Evolutionary conservation across 2,888 invertebrate genomes (phyloP).

Genomic region (Mythimna ferrago): DNA sequence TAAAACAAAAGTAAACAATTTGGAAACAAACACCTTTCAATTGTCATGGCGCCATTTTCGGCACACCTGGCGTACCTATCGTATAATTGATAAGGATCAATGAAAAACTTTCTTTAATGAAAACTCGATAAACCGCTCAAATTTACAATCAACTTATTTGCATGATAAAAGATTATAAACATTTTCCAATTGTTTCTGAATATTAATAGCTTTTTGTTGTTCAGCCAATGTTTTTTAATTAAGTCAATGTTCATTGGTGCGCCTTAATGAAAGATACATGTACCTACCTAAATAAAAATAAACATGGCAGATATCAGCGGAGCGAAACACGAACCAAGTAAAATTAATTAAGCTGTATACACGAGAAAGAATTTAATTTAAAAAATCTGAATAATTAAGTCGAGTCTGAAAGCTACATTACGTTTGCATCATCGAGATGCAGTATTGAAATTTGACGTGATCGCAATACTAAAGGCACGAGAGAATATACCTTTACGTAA

Average conservation of each 20-base stretch:
- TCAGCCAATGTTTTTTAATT: slow-evolving; percentile 34
- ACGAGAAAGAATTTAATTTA: slow-evolving; percentile 35
- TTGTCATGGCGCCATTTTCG: neutral
- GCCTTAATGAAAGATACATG: slow-evolving; percentile 22
- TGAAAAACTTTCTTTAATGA: slow-evolving; percentile 14
- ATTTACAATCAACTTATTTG: slow-evolving; percentile 36
- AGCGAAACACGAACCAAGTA: slow-evolving; percentile 15
- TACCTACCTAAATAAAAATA: slow-evolving; percentile 36
- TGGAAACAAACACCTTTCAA: neutral
- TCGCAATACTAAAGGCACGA: neutral
- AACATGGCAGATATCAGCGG: slow-evolving; percentile 12
- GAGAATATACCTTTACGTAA: neutral
- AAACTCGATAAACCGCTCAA: slow-evolving; percentile 17
- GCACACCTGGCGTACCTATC: too few species aligned
- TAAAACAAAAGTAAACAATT: neutral
- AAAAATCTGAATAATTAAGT: slow-evolving; percentile 28
- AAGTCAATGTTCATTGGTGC: slow-evolving; percentile 19
- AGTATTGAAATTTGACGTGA: slow-evolving; percentile 40
- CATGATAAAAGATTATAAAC: slow-evolving; percentile 32
- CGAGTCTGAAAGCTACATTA: slow-evolving; percentile 9
- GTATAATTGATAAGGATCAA: neutral
- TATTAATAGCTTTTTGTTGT: slow-evolving; percentile 41
- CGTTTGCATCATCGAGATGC: slow-evolving; percentile 22
- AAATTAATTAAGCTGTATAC: slow-evolving; percentile 40
- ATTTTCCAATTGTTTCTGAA: slow-evolving; percentile 24